Conservation (phyloP, 2,797 vertebrate species). For the Hydrophis major region DNA sequence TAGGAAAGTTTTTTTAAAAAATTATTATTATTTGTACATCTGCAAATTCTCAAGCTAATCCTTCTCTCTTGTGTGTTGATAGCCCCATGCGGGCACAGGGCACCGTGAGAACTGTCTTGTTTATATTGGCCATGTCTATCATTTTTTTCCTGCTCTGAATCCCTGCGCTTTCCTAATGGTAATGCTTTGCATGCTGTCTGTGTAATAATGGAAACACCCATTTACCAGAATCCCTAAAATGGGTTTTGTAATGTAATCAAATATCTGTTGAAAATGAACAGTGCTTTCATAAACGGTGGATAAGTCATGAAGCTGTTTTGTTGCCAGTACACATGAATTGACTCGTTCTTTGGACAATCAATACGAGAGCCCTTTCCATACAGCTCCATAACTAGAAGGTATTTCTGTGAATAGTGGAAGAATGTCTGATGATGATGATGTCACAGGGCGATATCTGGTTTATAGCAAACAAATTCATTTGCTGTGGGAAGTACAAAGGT, state of each 20-base stretch:
- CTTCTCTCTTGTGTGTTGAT: not conserved
- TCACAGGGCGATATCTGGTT: not conserved
- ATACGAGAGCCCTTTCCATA: not conserved
- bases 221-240: not conserved
- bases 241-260: not conserved
- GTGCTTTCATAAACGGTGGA: not conserved
- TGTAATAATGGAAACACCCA: not conserved
- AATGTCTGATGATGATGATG: not conserved
- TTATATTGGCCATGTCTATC: not conserved
- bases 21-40: not conserved
- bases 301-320: not conserved
- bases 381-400: not conserved
- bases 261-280: not conserved
- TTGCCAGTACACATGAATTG: not conserved
- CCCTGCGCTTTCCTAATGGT: not conserved
- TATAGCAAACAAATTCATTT: not conserved
- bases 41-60: not conserved
- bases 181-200: not conserved
- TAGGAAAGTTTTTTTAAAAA: not conserved
- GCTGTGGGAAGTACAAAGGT: not conserved
- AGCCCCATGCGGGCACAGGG: not conserved
- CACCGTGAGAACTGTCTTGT: not conserved
- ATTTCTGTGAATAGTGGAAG: not conserved
- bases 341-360: not conserved
- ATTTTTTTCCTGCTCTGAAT: not conserved